phyloP scores from a whole-genome alignment of 2,888 invertebrate species.

The Megastigmus dorsalis region DNA sequence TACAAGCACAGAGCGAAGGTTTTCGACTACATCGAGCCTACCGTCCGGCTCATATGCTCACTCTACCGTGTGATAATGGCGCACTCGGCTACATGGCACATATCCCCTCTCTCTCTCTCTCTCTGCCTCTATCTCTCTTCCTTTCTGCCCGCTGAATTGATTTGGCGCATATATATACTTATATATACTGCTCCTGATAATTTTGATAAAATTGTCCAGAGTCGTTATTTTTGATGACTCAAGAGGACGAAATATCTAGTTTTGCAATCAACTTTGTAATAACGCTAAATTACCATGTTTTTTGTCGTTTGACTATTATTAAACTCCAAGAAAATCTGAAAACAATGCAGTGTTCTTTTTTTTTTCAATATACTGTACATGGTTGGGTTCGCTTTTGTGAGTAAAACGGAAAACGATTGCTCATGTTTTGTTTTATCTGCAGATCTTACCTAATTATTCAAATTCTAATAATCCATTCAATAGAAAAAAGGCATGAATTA shows the following conservation, averaged over 20 bases:
- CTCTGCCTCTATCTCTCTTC: neutral
- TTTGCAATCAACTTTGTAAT: neutral
- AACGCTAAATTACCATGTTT: too few relatives aligned
- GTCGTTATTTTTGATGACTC: conserved; percentile 3
- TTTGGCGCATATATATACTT: neutral
- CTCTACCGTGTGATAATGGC: conserved; percentile 62
- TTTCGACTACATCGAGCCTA: conserved; percentile 34
- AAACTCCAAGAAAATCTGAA: too few relatives aligned
- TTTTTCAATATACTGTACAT: too few relatives aligned
- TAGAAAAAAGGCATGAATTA: too few relatives aligned
- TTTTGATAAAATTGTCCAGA: conserved; percentile 19
- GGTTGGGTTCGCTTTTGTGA: too few relatives aligned
- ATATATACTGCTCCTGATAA: neutral
- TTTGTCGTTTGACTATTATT: too few relatives aligned
- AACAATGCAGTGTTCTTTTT: too few relatives aligned
- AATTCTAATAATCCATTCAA: too few relatives aligned
- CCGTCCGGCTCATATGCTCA: conserved; percentile 58
- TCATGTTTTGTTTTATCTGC: too few relatives aligned
- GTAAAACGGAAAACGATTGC: too few relatives aligned
- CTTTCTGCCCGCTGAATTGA: neutral
- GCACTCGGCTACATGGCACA: conserved; percentile 27
- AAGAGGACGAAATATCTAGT: neutral
- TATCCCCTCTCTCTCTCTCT: conserved; percentile 16
- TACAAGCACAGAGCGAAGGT: conserved; percentile 27
- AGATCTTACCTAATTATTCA: too few relatives aligned